These are phyloP conservation scores for Gobio occitaniae DNA, from an alignment of 2,797 vertebrate genomes.

Conservation along the genomic window DNA sequence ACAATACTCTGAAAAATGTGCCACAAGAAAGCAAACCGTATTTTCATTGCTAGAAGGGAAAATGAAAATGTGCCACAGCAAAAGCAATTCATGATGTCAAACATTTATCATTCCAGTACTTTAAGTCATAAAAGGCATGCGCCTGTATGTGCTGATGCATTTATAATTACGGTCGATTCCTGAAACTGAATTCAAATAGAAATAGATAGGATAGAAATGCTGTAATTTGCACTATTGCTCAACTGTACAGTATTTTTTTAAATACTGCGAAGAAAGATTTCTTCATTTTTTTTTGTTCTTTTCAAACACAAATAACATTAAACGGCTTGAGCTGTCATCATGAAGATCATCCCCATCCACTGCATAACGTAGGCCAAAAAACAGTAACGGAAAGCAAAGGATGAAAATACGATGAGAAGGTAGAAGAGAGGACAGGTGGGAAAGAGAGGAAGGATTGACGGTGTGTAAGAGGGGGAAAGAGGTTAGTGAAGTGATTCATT, in stretches of 20 bases:
- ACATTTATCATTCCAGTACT: constrained; percentile 31
- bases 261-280: neutral
- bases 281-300: neutral
- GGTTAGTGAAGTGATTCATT: constrained; percentile 87
- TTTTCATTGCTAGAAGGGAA: constrained; percentile 76
- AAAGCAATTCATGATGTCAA: constrained; percentile 47
- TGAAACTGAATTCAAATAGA: neutral
- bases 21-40: constrained; percentile 44
- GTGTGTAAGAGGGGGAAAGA: constrained; percentile 29
- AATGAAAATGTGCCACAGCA: constrained; percentile 39
- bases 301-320: neutral
- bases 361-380: neutral
- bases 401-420: neutral
- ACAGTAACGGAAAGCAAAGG: neutral
- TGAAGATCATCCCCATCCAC: neutral
- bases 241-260: neutral
- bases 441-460: constrained; percentile 65
- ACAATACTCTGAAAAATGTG: constrained; percentile 26
- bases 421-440: constrained; percentile 52
- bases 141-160: constrained; percentile 68
- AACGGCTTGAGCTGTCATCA: neutral
- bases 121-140: constrained; percentile 2
- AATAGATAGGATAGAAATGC: neutral
- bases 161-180: constrained; percentile 13
- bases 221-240: neutral